Evolutionary conservation across 2,888 invertebrate species (phyloP).

Genomic region (Unio pictorum): DNA sequence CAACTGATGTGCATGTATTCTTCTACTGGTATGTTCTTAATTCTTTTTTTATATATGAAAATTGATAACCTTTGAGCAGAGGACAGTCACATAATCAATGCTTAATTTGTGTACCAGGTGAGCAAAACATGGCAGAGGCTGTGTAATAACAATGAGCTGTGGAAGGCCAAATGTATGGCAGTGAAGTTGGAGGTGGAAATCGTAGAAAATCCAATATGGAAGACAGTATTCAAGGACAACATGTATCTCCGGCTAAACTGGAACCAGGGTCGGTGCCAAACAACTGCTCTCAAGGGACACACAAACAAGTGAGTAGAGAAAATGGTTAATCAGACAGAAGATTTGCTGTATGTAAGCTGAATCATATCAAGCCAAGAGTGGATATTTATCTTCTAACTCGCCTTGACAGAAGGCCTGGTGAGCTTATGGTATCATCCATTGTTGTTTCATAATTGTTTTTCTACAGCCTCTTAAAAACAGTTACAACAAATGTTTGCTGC

Average conservation of each 20-base stretch:
- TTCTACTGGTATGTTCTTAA: too few relatives aligned
- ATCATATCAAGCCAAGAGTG: too few relatives aligned
- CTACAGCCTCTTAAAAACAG: too few relatives aligned
- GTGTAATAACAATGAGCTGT: slow-evolving; percentile 61
- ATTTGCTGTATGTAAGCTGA: background rate
- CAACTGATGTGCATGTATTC: too few relatives aligned
- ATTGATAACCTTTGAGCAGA: too few relatives aligned
- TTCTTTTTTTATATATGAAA: too few relatives aligned
- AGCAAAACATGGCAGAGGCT: slow-evolving; percentile 54
- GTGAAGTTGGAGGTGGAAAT: slow-evolving; percentile 55
- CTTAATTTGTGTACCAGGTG: slow-evolving; percentile 40
- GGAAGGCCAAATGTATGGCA: slow-evolving; percentile 58
- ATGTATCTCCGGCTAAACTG: slow-evolving; percentile 59
- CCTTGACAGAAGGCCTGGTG: too few relatives aligned
- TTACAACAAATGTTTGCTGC: too few relatives aligned
- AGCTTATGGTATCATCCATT: too few relatives aligned
- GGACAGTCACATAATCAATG: too few relatives aligned
- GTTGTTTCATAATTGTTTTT: too few relatives aligned
- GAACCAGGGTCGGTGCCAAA: slow-evolving; percentile 55
- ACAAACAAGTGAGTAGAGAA: slow-evolving; percentile 51
- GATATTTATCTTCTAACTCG: too few relatives aligned
- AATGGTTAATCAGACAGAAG: background rate
- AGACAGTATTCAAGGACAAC: slow-evolving; percentile 59
- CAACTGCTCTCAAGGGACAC: slow-evolving; percentile 62
- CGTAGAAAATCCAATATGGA: slow-evolving; percentile 56